Percentiles rank a stretch among this genome's conserved stretches.
Conservation (phyloP, 2,888 invertebrate genomes). For the Podotricha telesiphe region DNA sequence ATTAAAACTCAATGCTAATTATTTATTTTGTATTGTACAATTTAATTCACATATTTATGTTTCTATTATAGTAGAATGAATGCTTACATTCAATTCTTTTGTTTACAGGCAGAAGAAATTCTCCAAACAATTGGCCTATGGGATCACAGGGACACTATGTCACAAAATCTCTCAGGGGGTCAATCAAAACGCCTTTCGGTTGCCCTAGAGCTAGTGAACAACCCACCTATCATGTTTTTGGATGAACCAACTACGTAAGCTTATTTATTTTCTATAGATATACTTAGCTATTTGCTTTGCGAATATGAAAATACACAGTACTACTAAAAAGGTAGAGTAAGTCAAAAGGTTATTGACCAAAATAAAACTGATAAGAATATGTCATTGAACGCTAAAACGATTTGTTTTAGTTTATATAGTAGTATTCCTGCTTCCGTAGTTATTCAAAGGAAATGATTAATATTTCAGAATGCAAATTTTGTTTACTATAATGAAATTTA, state of each 20-base stretch:
- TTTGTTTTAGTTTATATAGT: neutral
- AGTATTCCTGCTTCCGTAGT: too few species aligned
- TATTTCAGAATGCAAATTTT: too few species aligned
- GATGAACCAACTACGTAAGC: constrained; percentile 92
- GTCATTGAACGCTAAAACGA: neutral
- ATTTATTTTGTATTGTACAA: too few species aligned
- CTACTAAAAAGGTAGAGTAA: neutral
- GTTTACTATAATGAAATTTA: too few species aligned
- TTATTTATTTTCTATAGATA: neutral
- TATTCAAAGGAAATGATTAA: too few species aligned
- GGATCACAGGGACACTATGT: constrained; percentile 85
- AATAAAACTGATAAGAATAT: neutral
- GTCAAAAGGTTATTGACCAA: constrained; percentile 18
- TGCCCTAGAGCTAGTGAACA: constrained; percentile 91
- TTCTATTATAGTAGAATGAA: too few species aligned
- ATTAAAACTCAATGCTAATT: too few species aligned
- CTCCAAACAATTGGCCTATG: constrained; percentile 87
- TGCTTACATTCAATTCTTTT: constrained; percentile 1
- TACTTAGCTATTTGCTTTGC: too few species aligned
- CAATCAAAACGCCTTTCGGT: constrained; percentile 90
- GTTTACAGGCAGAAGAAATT: constrained; percentile 88
- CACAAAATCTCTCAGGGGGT: constrained; percentile 88
- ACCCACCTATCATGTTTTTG: constrained; percentile 91
- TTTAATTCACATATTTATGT: too few species aligned
- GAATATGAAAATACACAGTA: neutral